Evolutionary conservation across 2,888 invertebrate species (phyloP).

Genomic region (Electrophaes corylata): DNA sequence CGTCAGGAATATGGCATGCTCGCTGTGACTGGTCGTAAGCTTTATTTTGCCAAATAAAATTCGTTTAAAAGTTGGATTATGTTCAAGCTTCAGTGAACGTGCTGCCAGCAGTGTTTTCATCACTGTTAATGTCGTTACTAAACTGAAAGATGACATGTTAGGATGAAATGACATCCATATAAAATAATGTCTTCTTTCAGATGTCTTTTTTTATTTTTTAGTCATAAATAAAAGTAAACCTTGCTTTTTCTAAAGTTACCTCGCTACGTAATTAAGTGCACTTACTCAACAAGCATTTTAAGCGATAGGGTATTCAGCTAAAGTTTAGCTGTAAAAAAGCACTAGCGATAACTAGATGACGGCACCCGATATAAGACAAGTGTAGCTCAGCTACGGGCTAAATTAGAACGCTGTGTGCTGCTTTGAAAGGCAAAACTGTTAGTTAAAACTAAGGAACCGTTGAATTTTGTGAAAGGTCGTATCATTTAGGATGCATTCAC

Average conservation of each 20-base stretch:
- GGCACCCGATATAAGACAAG: slow-evolving; percentile 49
- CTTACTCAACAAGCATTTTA: slow-evolving; percentile 17
- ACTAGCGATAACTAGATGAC: slow-evolving; percentile 51
- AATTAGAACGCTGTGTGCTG: slow-evolving; percentile 37
- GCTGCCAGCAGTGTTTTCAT: slow-evolving; percentile 62
- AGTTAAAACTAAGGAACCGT: slow-evolving; percentile 61
- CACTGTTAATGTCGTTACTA: slow-evolving; percentile 51
- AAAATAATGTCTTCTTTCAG: too few species aligned
- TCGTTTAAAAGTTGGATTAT: slow-evolving; percentile 73
- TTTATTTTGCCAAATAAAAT: slow-evolving; percentile 71
- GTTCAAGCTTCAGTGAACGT: slow-evolving; percentile 61
- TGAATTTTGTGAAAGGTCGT: slow-evolving; percentile 68
- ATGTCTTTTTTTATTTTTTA: too few species aligned
- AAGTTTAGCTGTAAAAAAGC: slow-evolving; percentile 42
- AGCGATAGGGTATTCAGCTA: slow-evolving; percentile 21
- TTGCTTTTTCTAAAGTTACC: not conserved
- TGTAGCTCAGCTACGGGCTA: slow-evolving; percentile 39
- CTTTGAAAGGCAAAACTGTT: slow-evolving; percentile 61
- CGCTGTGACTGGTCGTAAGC: slow-evolving; percentile 50
- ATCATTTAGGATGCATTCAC: slow-evolving; percentile 47
- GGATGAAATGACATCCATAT: too few species aligned
- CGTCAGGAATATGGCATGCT: slow-evolving; percentile 54
- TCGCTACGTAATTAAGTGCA: slow-evolving; percentile 16
- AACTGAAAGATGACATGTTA: not conserved
- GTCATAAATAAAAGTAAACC: not conserved